Evolutionary conservation across 2,797 vertebrate genomes (phyloP).

Genomic region (Rhinichthys osculus): DNA sequence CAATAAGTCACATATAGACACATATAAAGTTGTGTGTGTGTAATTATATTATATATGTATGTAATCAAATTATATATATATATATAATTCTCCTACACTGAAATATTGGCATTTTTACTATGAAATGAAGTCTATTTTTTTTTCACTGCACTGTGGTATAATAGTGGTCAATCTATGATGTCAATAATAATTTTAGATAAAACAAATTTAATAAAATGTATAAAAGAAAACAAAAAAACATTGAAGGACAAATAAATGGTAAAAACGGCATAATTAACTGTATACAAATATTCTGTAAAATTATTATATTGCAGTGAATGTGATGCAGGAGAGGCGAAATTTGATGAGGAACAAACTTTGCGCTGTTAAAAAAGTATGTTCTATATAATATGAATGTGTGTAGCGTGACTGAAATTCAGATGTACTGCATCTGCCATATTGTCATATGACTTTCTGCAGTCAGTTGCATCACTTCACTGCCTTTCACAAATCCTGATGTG

Average conservation of each 20-base stretch:
- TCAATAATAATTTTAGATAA: background rate
- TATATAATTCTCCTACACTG: background rate
- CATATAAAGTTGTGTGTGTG: too few relatives aligned
- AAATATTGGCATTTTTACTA: too few relatives aligned
- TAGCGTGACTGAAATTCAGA: background rate
- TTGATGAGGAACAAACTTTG: too few relatives aligned
- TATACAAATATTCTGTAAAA: background rate
- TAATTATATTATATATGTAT: too few relatives aligned
- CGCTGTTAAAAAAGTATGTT: background rate
- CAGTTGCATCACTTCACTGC: background rate
- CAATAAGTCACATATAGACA: background rate
- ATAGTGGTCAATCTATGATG: background rate
- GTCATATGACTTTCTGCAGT: background rate
- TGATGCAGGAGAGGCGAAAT: background rate
- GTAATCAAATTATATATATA: too few relatives aligned
- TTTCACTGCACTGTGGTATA: background rate
- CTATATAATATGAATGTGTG: background rate
- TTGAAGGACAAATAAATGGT: background rate
- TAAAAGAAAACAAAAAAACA: too few relatives aligned
- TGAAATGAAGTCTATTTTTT: background rate
- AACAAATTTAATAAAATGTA: background rate
- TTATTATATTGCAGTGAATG: background rate
- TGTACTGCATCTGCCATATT: background rate
- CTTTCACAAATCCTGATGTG: background rate
- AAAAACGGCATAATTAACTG: background rate